Evolutionary conservation across 1,140 invertebrate species (phyloP), one percentile per base, ranked within the genome.

Genomic region (Sycophaga agraensis): DNA sequence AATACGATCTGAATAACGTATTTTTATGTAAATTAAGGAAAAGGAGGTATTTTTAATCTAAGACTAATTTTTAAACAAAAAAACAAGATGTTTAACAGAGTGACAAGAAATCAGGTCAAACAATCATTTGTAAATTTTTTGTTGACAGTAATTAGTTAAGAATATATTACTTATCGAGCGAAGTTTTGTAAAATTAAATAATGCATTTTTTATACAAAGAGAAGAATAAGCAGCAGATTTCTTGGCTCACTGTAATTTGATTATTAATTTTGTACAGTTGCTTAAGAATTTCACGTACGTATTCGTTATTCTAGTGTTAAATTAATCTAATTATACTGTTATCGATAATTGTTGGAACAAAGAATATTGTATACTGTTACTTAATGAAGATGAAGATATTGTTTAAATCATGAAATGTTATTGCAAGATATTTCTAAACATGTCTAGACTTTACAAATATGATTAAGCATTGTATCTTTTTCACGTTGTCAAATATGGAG

Each of bases 351-450:
- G 59, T 62, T 62, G 28, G 45, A 48, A 34, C 26, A 56, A 55
- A 62, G 35, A 55, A 56, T 62, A 55, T 55, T 54, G 50, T 55
- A 62, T 56, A 62, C 46, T 62, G 59, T 62, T 62, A 62, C 59
- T 56, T 56, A 62, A 55, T 40, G 43, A 55, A 35, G 35, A 56
- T 48, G 31, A 35, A 37, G 22, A 62, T 43, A 49, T 62, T 62
- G 22, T 62, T 49, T 50, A 40, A 56, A 40, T 40, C 24, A 17
- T 31, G 11, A 22, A 55, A 56, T 39, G 28, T 50, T 50, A 6
- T 62, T 56, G 39, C 40, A 55, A 55, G 48, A 48, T 21, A 22
- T 37, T 48, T 61, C 21, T 54, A 39, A 31, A 31, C 28, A 31
- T 31, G 28, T n/a, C n/a, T n/a, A 31, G 11, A 6, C 11, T 11